Percentiles rank a stretch among this genome's conserved stretches.
Evolutionary conservation across 2,888 invertebrate species (phyloP).

Genomic region (Deroplatys truncata): DNA sequence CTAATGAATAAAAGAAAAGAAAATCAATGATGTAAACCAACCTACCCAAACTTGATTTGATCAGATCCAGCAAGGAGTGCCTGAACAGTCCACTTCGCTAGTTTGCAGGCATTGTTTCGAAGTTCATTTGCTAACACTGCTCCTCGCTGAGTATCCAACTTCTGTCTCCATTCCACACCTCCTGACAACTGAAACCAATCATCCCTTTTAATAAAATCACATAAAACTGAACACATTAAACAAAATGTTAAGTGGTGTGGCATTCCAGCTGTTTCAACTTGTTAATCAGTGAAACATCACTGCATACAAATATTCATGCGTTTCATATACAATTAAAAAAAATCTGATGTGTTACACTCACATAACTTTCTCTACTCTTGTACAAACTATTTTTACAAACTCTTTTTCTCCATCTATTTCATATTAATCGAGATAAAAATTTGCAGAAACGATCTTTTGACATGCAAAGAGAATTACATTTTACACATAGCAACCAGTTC

Average conservation of each 20-base stretch:
- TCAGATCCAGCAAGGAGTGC: conserved; percentile 93
- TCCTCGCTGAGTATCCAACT: conserved; percentile 94
- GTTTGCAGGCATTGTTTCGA: conserved; percentile 98
- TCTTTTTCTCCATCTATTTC: no score
- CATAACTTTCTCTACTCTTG: no score
- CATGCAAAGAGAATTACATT: no score
- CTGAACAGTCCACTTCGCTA: conserved; percentile 96
- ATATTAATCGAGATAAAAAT: no score
- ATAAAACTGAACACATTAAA: background rate
- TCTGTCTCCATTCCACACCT: conserved; percentile 98
- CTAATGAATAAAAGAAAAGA: no score
- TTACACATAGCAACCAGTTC: no score
- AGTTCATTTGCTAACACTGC: conserved; percentile 97
- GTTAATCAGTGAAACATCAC: background rate
- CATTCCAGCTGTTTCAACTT: background rate
- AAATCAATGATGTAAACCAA: background rate
- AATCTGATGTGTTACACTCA: no score
- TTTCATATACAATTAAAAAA: no score
- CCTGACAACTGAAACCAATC: conserved; percentile 61
- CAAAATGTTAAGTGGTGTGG: background rate
- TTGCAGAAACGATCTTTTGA: no score
- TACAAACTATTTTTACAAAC: no score
- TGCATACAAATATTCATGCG: no score
- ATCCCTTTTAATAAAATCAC: background rate
- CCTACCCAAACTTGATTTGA: conserved; percentile 89